phyloP scores from a whole-genome alignment of 2,797 vertebrate species.

The Pteronotus mesoamericanus region DNA sequence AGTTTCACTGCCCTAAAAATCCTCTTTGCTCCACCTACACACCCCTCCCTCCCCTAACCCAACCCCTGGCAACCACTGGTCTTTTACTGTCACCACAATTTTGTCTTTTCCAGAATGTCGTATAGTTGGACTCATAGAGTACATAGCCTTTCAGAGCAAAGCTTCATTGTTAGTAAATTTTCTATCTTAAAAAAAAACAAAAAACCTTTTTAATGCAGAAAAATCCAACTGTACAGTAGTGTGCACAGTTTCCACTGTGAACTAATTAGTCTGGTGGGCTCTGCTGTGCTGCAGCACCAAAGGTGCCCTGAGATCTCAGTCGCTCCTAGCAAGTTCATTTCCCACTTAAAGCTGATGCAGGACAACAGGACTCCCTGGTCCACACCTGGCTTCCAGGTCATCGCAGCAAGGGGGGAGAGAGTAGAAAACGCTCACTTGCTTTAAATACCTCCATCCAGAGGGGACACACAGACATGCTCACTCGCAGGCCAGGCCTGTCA shows the following conservation, averaged over 20 bases:
- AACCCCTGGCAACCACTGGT: not conserved
- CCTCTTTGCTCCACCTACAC: not conserved
- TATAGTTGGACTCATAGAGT: not conserved
- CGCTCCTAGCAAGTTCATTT: not conserved
- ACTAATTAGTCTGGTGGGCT: not conserved
- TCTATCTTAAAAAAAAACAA: not conserved
- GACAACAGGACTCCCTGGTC: rapidly evolving
- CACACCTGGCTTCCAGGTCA: not conserved
- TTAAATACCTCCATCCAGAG: not conserved
- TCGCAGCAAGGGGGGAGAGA: not conserved
- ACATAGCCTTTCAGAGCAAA: not conserved
- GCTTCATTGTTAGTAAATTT: not conserved
- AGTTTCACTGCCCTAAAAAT: not conserved
- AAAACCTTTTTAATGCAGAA: not conserved
- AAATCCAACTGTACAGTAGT: not conserved
- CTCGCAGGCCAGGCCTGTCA: no score
- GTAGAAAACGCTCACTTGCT: not conserved
- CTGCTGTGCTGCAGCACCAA: not conserved
- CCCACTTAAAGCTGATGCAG: not conserved
- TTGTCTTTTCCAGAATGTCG: not conserved
- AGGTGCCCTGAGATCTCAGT: not conserved
- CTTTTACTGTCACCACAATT: not conserved
- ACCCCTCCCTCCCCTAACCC: not conserved
- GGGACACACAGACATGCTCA: not conserved
- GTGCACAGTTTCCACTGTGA: rapidly evolving